phyloP scores from a whole-genome alignment of 2,797 vertebrate genomes.

The Rallus crepitans region DNA sequence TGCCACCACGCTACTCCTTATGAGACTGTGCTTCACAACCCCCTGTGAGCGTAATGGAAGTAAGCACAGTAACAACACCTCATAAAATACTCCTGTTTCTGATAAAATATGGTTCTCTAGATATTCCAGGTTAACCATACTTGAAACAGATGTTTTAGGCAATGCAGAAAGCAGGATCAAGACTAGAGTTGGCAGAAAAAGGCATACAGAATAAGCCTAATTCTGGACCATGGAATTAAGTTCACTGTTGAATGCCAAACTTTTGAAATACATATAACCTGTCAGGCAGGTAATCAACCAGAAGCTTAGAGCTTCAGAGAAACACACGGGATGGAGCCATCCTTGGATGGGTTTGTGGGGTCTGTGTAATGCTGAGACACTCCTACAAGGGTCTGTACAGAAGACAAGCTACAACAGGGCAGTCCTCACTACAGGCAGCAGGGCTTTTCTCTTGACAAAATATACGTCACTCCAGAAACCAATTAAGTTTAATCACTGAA shows the following conservation, averaged over 20 bases:
- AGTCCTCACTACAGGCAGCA: background rate
- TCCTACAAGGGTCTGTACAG: background rate
- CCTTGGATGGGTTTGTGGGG: background rate
- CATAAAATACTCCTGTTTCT: background rate
- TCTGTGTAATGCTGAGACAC: background rate
- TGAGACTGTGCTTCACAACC: background rate
- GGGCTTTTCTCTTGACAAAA: background rate
- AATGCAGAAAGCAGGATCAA: background rate
- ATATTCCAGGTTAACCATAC: background rate
- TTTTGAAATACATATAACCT: background rate
- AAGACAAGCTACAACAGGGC: background rate
- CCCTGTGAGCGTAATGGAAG: background rate
- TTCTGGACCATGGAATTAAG: background rate
- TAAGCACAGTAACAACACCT: background rate
- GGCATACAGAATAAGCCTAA: background rate
- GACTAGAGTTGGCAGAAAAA: background rate
- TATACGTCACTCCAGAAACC: constrained; percentile 9
- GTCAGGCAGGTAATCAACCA: background rate
- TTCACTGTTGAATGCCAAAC: background rate
- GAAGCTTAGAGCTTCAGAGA: background rate
- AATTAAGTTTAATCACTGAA: constrained; percentile 35
- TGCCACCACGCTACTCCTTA: background rate
- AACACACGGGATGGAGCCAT: background rate
- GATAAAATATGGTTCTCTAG: background rate
- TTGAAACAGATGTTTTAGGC: background rate